Percentiles rank a stretch among this genome's conserved stretches.
Evolutionary conservation across 2,797 vertebrate genomes (phyloP).

Genomic region (Bovichtus diacanthus): DNA sequence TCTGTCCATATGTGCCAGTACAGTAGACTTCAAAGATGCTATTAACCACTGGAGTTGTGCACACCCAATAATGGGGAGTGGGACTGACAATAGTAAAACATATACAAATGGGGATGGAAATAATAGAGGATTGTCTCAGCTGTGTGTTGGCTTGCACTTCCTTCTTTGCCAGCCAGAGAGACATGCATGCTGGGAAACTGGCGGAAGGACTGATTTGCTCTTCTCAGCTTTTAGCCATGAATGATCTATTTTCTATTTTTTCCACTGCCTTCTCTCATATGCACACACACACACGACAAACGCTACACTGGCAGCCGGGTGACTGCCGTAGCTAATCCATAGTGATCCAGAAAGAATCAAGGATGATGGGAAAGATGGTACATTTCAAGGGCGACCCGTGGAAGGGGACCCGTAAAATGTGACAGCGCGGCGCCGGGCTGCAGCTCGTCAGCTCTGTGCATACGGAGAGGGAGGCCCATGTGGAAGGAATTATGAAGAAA

Average conservation of each 20-base stretch:
- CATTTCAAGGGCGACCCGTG: constrained; percentile 47
- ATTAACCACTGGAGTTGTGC: constrained; percentile 55
- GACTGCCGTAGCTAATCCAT: constrained; percentile 41
- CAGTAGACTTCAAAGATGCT: constrained; percentile 60
- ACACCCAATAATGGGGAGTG: constrained; percentile 47
- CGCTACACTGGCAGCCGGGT: constrained; percentile 11
- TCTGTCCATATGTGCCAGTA: constrained; percentile 41
- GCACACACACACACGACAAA: constrained; percentile 20
- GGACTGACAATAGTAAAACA: constrained; percentile 61
- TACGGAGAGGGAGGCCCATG: not conserved
- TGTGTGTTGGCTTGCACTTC: constrained; percentile 53
- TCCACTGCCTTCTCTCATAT: constrained; percentile 29
- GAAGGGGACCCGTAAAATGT: constrained; percentile 25
- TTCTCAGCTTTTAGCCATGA: constrained; percentile 68
- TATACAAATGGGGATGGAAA: constrained; percentile 61
- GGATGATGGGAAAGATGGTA: constrained; percentile 56
- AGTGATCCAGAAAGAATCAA: constrained; percentile 55
- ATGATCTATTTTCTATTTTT: constrained; percentile 73
- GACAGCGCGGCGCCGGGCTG: not conserved
- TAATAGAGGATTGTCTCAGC: constrained; percentile 64
- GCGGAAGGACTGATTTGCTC: constrained; percentile 57
- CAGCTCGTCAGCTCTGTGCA: constrained; percentile 15
- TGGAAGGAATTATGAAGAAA: constrained; percentile 15
- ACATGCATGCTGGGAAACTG: constrained; percentile 67
- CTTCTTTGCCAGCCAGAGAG: constrained; percentile 55